These are phyloP conservation scores for Bedellia somnulentella DNA, from an alignment of 2,888 invertebrate genomes.

Conservation along the genomic window DNA sequence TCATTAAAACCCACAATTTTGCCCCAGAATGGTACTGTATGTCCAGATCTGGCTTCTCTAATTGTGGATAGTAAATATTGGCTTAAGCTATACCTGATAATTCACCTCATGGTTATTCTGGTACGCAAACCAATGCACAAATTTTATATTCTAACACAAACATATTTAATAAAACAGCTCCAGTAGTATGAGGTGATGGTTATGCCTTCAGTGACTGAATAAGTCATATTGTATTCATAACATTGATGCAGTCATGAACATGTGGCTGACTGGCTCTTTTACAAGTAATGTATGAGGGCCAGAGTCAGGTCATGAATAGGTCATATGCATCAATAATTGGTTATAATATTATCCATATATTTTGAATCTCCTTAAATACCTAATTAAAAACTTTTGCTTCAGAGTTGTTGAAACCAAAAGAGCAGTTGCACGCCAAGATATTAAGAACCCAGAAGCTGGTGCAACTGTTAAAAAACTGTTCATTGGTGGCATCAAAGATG, in stretches of 20 bases:
- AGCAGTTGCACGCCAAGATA: conserved; percentile 91
- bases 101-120: conserved; percentile 23
- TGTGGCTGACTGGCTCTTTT: too few relatives aligned
- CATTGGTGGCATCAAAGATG: conserved; percentile 93
- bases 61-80: conserved; percentile 52
- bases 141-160: too few relatives aligned
- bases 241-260: too few relatives aligned
- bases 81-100: conserved; percentile 52
- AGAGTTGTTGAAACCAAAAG: conserved; percentile 95
- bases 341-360: too few relatives aligned
- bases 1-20: conserved; percentile 40
- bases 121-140: conserved; percentile 53
- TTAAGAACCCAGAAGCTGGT: conserved; percentile 89
- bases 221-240: too few relatives aligned
- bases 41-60: conserved; percentile 52
- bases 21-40: conserved; percentile 49
- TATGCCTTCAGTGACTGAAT: too few relatives aligned
- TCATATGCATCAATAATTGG: too few relatives aligned
- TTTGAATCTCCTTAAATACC: too few relatives aligned
- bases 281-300: too few relatives aligned
- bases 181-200: too few relatives aligned
- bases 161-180: too few relatives aligned
- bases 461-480: conserved; percentile 94
- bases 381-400: conserved; percentile 6
- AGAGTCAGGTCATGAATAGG: too few relatives aligned